Conservation (phyloP, 2,888 invertebrate genomes). For the Cyaniris semiargus region DNA sequence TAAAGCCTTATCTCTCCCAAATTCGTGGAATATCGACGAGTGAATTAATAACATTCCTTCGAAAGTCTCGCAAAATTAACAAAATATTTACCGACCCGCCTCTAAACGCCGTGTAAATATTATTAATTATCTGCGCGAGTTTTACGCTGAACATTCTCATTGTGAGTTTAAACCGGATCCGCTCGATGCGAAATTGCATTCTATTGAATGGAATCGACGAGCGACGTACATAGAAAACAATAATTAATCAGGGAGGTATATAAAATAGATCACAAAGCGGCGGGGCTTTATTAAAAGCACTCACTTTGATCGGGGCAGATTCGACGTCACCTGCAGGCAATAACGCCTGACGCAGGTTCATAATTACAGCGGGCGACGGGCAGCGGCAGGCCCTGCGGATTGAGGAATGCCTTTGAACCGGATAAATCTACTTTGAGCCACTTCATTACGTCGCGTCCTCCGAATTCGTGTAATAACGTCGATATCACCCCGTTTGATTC, state of each 20-base stretch:
- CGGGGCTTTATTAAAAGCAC: constrained; percentile 71
- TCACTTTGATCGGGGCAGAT: constrained; percentile 73
- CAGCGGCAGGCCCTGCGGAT: constrained; percentile 48
- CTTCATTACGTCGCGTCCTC: constrained; percentile 54
- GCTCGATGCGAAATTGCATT: constrained; percentile 11
- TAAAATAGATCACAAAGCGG: constrained; percentile 38
- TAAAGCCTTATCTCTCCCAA: not conserved
- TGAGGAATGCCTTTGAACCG: constrained; percentile 64
- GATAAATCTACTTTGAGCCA: constrained; percentile 57
- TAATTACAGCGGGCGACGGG: constrained; percentile 61
- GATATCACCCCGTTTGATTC: not conserved
- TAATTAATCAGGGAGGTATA: constrained; percentile 20
- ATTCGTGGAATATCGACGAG: not conserved
- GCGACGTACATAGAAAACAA: constrained; percentile 24
- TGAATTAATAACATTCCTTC: not conserved
- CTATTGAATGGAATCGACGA: constrained; percentile 20
- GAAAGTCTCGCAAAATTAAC: not conserved
- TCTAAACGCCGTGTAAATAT: not conserved
- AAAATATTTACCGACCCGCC: not conserved
- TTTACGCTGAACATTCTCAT: not conserved
- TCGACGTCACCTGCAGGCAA: constrained; percentile 74
- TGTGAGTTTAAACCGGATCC: not conserved
- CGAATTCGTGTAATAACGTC: constrained; percentile 27
- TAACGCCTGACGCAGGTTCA: constrained; percentile 61
- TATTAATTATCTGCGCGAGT: not conserved